A percentile compares a stretch with the other conserved stretches of the same genome.
These are phyloP conservation scores for Andrena cerasifolii DNA, from an alignment of 1,140 invertebrate genomes.

Conservation along the genomic window DNA sequence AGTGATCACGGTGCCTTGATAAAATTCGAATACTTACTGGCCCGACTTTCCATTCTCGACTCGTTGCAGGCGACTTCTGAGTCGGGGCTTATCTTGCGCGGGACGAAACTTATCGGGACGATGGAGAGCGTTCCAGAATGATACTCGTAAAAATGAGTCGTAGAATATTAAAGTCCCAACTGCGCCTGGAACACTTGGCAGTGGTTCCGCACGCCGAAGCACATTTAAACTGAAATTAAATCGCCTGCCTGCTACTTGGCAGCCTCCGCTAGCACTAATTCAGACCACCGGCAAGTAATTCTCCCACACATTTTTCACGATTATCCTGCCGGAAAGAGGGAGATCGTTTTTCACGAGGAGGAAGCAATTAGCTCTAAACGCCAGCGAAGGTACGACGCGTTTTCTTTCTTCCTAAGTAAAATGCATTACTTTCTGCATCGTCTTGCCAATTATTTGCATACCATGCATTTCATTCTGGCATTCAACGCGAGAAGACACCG, in stretches of 20 bases:
- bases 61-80: neutral
- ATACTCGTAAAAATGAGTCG: constrained; percentile 29
- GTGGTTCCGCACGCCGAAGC: constrained; percentile 10
- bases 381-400: neutral
- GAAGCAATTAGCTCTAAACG: constrained; percentile 20
- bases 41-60: neutral
- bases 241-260: constrained; percentile 35
- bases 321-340: constrained; percentile 13
- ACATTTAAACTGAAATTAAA: constrained; percentile 54
- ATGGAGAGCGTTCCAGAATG: constrained; percentile 33
- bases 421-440: neutral
- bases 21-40: neutral
- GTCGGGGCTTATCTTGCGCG: neutral
- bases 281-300: constrained; percentile 33
- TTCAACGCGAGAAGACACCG: too few species aligned
- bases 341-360: constrained; percentile 8
- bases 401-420: constrained; percentile 12
- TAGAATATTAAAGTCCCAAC: constrained; percentile 28
- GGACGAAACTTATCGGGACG: constrained; percentile 25
- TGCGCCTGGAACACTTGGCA: constrained; percentile 43
- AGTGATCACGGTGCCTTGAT: neutral
- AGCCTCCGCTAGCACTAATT: constrained; percentile 26
- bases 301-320: constrained; percentile 35
- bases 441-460: neutral
- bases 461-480: too few species aligned